Base-by-base conservation (phyloP, 2,113 vertebrate genomes). In the Sprattus sprattus region DNA sequence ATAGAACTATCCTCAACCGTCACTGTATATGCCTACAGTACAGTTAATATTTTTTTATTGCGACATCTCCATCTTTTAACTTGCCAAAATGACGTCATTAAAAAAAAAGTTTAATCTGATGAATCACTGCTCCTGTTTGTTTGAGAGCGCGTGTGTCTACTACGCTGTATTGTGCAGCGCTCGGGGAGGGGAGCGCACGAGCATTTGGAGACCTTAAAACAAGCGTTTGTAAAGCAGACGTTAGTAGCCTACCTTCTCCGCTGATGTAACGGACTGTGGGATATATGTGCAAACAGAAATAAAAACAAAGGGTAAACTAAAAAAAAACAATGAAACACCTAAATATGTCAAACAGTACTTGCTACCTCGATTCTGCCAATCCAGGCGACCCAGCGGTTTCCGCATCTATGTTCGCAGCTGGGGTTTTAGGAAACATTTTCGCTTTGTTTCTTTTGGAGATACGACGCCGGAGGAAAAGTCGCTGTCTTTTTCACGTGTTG, bases 371-470 rank as follows among this genome's bases (percentile, higher is more conserved):
- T 39, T 11, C 28, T 16, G 25, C 11, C 71, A 39, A 78, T 13
- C 71, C 25, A 78, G 71, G 71, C 9, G 18, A 92, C 0, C 95
- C 94, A 2, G 32, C 91, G 1, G 91, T 87, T 57, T 54, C 96
- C 75, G 90, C 91, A 16, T 6, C 95, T 32, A 93, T 97, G 0
- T 97, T 97, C 90, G 71, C 92, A 22, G 85, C 93, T 0, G 96
- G 96, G 0, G 88, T 97, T 0, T 0, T 95, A 88, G 96, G 97
- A 2, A 97, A 97, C 87, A 90, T 93, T 4, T 11, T 96, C 87
- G 96, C 96, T 0, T 85, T 93, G 87, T 91, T 92, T 44, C 92
- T 96, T 86, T 89, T 96, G 91, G 91, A 88, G 8, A 85, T 92
- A 28, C 93, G 93, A 81, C 92, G 93, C 84, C 87, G 89, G 28